Conservation (phyloP, 1,140 invertebrate genomes). For the Tyrophagus putrescentiae region DNA sequence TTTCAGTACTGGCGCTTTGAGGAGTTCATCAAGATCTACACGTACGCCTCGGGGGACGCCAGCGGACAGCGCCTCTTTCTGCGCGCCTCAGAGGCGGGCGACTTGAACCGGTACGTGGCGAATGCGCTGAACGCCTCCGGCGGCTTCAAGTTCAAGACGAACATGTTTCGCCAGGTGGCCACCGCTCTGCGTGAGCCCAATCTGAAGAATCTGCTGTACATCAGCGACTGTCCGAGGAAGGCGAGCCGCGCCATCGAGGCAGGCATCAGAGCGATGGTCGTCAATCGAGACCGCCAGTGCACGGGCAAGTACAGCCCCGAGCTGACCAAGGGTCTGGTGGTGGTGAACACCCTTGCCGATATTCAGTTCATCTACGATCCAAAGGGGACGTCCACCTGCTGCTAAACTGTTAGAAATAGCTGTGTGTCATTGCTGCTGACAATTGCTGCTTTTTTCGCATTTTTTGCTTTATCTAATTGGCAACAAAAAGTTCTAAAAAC, state of each 20-base stretch:
- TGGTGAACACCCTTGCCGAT: conserved; percentile 1
- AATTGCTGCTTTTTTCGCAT: too few species aligned
- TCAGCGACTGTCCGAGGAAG: conserved; percentile 10
- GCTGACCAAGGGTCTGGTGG: neutral
- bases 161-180: neutral
- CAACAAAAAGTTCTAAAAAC: too few species aligned
- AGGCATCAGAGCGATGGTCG: neutral
- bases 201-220: conserved; percentile 4
- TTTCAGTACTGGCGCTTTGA: conserved; percentile 16
- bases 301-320: neutral
- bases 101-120: conserved; percentile 9
- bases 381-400: too few species aligned
- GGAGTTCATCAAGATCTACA: conserved; percentile 21
- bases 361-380: conserved; percentile 9
- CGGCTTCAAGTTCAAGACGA: conserved; percentile 1
- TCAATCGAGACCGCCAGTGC: neutral
- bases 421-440: too few species aligned
- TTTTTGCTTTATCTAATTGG: too few species aligned
- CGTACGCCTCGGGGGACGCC: neutral
- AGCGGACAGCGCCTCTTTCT: conserved; percentile 18
- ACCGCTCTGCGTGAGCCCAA: conserved; percentile 13
- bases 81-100: neutral
- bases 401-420: too few species aligned
- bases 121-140: conserved; percentile 16
- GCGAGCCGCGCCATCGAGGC: neutral